These are phyloP conservation scores for Zaprionus obscuricornis DNA, from an alignment of 2,888 invertebrate species.

Conservation along the genomic window DNA sequence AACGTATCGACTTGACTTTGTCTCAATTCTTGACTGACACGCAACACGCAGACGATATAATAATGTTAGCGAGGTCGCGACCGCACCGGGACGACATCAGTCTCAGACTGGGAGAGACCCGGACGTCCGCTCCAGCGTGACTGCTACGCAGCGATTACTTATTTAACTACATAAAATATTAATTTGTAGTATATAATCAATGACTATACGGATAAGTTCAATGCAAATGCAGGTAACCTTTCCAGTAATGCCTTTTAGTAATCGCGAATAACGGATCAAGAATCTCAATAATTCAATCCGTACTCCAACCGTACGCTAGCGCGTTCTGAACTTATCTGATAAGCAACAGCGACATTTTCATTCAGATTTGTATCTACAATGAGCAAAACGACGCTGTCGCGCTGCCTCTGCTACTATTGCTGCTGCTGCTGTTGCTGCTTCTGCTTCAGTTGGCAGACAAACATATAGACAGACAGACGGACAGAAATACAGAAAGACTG, in stretches of 20 bases:
- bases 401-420: slow-evolving; percentile 26
- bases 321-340: slow-evolving; percentile 75
- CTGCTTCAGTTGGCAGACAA: slow-evolving; percentile 4
- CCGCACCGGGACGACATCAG: slow-evolving; percentile 5
- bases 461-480: no score
- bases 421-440: slow-evolving; percentile 20
- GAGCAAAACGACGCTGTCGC: slow-evolving; percentile 25
- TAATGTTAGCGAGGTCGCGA: slow-evolving; percentile 33
- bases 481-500: no score
- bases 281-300: slow-evolving; percentile 9
- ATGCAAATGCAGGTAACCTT: no score
- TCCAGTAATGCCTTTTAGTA: no score
- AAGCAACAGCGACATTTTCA: slow-evolving; percentile 71
- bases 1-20: slow-evolving; percentile 18
- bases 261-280: no score
- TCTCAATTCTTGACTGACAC: slow-evolving; percentile 60
- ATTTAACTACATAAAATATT: no score
- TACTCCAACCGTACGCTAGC: slow-evolving; percentile 49
- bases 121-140: slow-evolving; percentile 3
- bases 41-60: slow-evolving; percentile 49
- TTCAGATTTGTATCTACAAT: slow-evolving; percentile 72
- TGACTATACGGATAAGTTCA: no score
- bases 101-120: not conserved
- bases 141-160: no score
- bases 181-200: no score